Conservation (phyloP, 2,797 vertebrate species). For the Anguilla megastoma region DNA sequence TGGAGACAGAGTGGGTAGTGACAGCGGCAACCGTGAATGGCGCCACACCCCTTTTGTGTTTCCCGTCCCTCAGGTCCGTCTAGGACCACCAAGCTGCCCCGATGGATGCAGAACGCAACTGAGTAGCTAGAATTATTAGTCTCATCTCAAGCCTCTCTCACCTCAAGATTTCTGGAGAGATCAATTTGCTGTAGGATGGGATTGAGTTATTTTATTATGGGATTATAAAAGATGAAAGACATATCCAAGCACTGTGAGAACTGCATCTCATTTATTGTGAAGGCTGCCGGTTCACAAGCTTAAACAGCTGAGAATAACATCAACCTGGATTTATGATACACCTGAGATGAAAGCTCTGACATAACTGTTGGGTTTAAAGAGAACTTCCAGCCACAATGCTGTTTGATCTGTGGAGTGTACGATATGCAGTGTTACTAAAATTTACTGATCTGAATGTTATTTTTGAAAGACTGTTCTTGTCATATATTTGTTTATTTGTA, state of each 20-base stretch:
- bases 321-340: neutral
- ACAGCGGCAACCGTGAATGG: neutral
- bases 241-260: neutral
- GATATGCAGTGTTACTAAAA: neutral
- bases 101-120: neutral
- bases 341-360: neutral
- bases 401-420: neutral
- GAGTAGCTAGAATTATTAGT: neutral
- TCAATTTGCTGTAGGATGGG: neutral
- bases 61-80: neutral
- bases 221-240: neutral
- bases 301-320: neutral
- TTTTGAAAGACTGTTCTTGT: neutral
- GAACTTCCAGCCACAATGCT: neutral
- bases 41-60: neutral
- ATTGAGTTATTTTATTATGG: neutral
- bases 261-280: neutral
- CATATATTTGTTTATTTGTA: neutral
- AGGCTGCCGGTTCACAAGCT: neutral
- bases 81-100: neutral
- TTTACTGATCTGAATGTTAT: neutral
- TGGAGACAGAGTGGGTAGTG: neutral
- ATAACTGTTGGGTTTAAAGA: neutral
- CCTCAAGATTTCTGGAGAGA: neutral
- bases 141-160: neutral